Conservation (phyloP, 2,797 vertebrate genomes). For the Kryptopterus vitreolus region DNA sequence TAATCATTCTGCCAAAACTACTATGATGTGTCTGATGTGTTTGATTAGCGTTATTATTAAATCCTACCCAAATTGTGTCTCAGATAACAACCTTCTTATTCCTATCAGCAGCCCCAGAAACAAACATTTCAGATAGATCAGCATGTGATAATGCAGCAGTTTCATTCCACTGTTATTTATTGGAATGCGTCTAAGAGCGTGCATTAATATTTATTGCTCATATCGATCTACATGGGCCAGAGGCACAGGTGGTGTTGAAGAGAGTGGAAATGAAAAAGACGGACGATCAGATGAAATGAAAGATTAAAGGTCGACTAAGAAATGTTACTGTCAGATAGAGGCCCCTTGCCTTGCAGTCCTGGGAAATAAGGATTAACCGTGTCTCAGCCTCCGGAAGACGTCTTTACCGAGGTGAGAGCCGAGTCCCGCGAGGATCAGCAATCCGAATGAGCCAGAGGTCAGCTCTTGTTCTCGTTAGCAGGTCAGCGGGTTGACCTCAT, state of each 20-base stretch:
- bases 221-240: slow-evolving; percentile 10
- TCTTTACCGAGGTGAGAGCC: slow-evolving; percentile 56
- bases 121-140: slow-evolving; percentile 7
- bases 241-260: slow-evolving; percentile 8
- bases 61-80: not conserved
- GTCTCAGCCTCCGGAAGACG: not conserved
- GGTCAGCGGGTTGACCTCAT: slow-evolving; percentile 73
- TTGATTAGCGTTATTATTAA: not conserved
- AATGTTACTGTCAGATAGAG: slow-evolving; percentile 8
- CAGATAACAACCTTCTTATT: not conserved
- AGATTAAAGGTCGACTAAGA: not conserved
- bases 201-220: slow-evolving; percentile 39
- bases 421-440: slow-evolving; percentile 73
- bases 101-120: not conserved
- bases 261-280: slow-evolving; percentile 25
- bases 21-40: not conserved
- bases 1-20: not conserved
- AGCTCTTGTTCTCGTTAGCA: slow-evolving; percentile 65
- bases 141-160: not conserved
- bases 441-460: slow-evolving; percentile 60
- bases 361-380: not conserved
- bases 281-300: not conserved
- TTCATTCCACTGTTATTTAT: not conserved
- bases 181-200: not conserved
- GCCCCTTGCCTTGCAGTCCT: not conserved